These are phyloP conservation scores for Idaea aversata DNA, from an alignment of 2,888 invertebrate genomes.

Conservation along the genomic window DNA sequence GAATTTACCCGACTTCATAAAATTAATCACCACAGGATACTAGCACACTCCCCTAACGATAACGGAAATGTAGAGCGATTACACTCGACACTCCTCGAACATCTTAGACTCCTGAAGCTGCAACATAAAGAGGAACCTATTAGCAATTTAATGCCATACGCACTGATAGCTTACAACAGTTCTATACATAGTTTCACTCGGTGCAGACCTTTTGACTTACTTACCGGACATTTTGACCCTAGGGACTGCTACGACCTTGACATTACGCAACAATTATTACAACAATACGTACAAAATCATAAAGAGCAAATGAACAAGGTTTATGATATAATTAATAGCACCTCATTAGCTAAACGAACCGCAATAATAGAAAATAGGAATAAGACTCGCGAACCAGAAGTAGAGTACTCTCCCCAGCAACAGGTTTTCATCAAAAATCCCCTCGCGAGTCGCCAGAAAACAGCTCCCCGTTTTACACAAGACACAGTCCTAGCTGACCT, in stretches of 20 bases:
- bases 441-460: constrained; percentile 25
- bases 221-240: constrained; percentile 32
- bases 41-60: constrained; percentile 22
- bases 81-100: constrained; percentile 11
- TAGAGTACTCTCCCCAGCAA: constrained; percentile 22
- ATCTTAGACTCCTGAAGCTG: constrained; percentile 10
- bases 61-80: constrained; percentile 21
- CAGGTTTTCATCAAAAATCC: constrained; percentile 27
- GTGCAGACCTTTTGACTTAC: constrained; percentile 29
- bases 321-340: too few species aligned
- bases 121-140: constrained; percentile 10
- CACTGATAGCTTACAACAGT: not conserved
- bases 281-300: constrained; percentile 22
- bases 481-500: constrained; percentile 29
- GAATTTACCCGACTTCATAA: constrained; percentile 23
- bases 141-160: constrained; percentile 12
- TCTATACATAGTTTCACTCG: constrained; percentile 27
- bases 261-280: constrained; percentile 26
- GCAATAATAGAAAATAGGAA: constrained; percentile 5
- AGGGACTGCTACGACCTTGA: constrained; percentile 30
- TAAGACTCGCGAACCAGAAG: constrained; percentile 23
- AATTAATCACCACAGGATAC: constrained; percentile 19
- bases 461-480: constrained; percentile 28
- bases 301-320: too few species aligned
- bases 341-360: too few species aligned